These are phyloP conservation scores for Condylura cristata DNA, from an alignment of 2,113 vertebrate species.

Conservation along the genomic window DNA sequence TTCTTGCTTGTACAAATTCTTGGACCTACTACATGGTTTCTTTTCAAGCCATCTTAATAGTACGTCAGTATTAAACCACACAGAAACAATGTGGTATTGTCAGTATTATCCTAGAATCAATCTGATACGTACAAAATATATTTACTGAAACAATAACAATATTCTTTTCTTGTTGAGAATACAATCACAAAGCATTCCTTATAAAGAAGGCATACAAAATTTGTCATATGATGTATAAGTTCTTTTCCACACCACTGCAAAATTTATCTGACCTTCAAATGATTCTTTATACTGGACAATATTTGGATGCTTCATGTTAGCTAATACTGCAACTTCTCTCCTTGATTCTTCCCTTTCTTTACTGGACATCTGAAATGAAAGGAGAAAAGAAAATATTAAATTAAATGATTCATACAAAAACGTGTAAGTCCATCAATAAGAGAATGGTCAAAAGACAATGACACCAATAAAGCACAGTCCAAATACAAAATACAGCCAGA, in stretches of 20 bases:
- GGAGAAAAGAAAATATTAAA: slow-evolving; percentile 41
- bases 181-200: background rate
- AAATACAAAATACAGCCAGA: slow-evolving; percentile 44
- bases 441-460: slow-evolving; percentile 6
- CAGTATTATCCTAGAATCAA: background rate
- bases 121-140: background rate
- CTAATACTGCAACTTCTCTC: slow-evolving; percentile 97
- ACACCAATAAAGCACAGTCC: background rate
- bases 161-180: slow-evolving; percentile 23
- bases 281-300: slow-evolving; percentile 97
- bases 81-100: background rate
- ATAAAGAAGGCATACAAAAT: background rate
- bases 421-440: background rate
- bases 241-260: background rate
- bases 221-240: background rate
- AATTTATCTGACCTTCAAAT: slow-evolving; percentile 93
- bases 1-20: background rate
- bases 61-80: background rate
- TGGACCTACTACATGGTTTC: background rate
- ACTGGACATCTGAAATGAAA: slow-evolving; percentile 93
- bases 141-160: background rate
- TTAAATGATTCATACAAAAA: slow-evolving; percentile 1
- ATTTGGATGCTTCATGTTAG: slow-evolving; percentile 99
- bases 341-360: slow-evolving; percentile 97
- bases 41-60: slow-evolving; percentile 34